Base-by-base conservation (phyloP, 2,888 invertebrate genomes). In the Dascillus cervinus region DNA sequence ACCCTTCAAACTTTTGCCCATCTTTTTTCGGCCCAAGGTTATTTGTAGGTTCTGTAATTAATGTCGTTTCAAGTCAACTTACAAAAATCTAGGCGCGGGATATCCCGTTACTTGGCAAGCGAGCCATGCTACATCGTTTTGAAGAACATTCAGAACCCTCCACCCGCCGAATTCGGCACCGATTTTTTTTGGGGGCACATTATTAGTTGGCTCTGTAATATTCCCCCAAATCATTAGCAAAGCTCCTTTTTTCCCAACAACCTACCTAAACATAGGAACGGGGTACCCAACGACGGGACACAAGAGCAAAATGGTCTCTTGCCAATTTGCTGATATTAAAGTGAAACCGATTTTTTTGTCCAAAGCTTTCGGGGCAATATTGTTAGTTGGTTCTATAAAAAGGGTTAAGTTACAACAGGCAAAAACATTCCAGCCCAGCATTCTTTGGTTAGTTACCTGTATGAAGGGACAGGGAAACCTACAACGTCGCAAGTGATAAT, bases 261-360 rank as follows among this genome's bases (percentile, higher is more conserved):
- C 13, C 68, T 75, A 82, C 82, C 81, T 80, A 73, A 73, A 79
- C 43, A 73, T 52, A 37, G 82, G 82, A 41, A 73, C 73, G 42
- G 82, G 82, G 60, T 70, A 80, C 53, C 77, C 78, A 55, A 77
- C 75, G 44, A 78, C 72, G 58, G 77, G 75, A 63, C 82, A 82
- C 46, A 75, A 73, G 59, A 82, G 64, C 50, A 76, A 75, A 39
- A 73, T 70, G 46, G 71, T 66, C 47, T 66, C 59, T 13, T 47
- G 47, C 41, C 52, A 41, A 32, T 53, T 56, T 30, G 61, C 62
- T 49, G 66, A 60, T 48, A 75, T 63, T 52, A 74, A 65, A 37
- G 68, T 67, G 49, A 65, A 67, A 37, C 67, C 66, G 47, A 65
- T 61, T 50, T 66, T 69, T 55, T 68, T 68, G 34, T 69, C 69